These are phyloP conservation scores for Geotrypetes seraphini DNA, from an alignment of 2,797 vertebrate species.

Conservation along the genomic window DNA sequence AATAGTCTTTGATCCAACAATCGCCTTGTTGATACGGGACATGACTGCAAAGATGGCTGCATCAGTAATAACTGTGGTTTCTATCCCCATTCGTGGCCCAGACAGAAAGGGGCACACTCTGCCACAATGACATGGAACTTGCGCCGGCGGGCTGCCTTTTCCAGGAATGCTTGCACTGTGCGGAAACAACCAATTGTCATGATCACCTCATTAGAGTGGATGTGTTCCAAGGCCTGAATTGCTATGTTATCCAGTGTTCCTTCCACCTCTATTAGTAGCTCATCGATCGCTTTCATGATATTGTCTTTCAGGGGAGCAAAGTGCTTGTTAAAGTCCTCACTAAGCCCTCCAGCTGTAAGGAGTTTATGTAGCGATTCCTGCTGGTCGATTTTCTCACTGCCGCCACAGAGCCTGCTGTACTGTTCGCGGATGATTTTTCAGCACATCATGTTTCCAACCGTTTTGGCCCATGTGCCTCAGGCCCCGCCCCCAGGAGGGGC, in stretches of 20 bases:
- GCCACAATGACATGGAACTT: conserved; percentile 96
- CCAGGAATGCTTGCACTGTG: conserved; percentile 87
- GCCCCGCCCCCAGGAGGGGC: too few species aligned
- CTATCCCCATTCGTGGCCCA: conserved; percentile 86
- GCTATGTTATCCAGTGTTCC: conserved; percentile 91
- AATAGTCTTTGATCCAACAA: conserved; percentile 94
- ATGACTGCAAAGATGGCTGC: conserved; percentile 97
- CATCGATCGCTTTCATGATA: conserved; percentile 89
- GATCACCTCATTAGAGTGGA: conserved; percentile 96
- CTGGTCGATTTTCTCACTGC: conserved; percentile 87
- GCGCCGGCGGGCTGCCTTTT: conserved; percentile 79
- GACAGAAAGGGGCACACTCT: conserved; percentile 90
- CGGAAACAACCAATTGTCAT: conserved; percentile 92
- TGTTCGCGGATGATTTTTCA: too few species aligned
- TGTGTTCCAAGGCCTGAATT: conserved; percentile 93
- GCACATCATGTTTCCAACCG: too few species aligned
- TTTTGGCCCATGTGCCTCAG: too few species aligned
- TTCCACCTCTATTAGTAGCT: conserved; percentile 87
- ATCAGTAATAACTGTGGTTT: conserved; percentile 92
- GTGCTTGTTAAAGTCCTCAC: conserved; percentile 77
- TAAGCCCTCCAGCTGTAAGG: conserved; percentile 77
- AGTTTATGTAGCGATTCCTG: conserved; percentile 95
- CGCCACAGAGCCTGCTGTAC: conserved; percentile 84
- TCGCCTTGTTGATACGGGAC: conserved; percentile 97
- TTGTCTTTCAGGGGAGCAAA: conserved; percentile 77